These are phyloP conservation scores for Streptopelia turtur DNA, from an alignment of 2,797 vertebrate species.

Conservation along the genomic window DNA sequence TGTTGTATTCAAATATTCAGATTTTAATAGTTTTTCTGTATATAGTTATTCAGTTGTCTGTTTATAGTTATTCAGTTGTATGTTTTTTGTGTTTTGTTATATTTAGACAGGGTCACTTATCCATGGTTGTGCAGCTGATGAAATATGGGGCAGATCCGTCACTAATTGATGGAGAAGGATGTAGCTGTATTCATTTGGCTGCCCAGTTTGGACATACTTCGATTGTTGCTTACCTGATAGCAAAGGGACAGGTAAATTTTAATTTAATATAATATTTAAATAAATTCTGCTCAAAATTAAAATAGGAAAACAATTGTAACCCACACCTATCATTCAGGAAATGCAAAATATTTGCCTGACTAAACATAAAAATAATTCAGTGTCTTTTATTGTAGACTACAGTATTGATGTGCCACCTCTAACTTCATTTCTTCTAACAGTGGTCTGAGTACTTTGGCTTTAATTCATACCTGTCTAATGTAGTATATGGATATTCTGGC, in stretches of 20 bases:
- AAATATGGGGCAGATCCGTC: slow-evolving; percentile 97
- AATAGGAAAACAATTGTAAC: background rate
- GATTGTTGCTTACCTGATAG: slow-evolving; percentile 98
- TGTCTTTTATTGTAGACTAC: background rate
- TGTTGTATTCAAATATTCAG: background rate
- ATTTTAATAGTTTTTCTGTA: background rate
- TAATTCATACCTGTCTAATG: background rate
- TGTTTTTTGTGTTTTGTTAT: slow-evolving; percentile 53
- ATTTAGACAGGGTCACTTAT: slow-evolving; percentile 95
- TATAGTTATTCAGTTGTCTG: background rate
- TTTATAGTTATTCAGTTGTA: background rate
- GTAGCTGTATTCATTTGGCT: slow-evolving; percentile 97
- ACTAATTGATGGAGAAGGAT: slow-evolving; percentile 97
- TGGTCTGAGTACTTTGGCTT: background rate
- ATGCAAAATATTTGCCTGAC: background rate
- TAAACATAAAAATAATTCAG: background rate
- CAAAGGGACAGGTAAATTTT: slow-evolving; percentile 93
- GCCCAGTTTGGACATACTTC: slow-evolving; percentile 99
- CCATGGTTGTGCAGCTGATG: slow-evolving; percentile 99
- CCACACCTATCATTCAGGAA: background rate
- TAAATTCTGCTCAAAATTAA: background rate
- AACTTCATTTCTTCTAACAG: background rate
- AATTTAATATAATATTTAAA: background rate
- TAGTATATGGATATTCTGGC: background rate
- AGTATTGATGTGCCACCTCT: background rate